Evolutionary conservation across 1,140 invertebrate genomes (phyloP), one percentile per base, ranked within the genome.

Genomic region (Piezodorus guildinii): DNA sequence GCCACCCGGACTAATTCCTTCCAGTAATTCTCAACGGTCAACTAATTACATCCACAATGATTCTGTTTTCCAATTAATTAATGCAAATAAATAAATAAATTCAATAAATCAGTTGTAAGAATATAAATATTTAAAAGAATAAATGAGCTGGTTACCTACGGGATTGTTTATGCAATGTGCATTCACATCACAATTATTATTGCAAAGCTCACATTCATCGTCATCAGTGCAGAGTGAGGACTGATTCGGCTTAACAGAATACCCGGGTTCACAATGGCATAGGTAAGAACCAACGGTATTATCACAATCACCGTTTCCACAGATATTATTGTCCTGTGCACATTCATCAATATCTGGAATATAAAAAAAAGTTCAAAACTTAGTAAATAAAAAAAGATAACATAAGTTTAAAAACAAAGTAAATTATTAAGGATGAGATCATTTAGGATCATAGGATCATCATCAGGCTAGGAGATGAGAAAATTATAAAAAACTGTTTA

Each of bases 271-370:
- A 77, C 82, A 82, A 10, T 83, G 80, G 68, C 91, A 94, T 39
- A 81, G 77, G 74, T 86, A 93, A 1, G 90, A 90, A 2, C 90
- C 91, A n/a, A 90, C 80, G 0, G 85, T 88, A 70, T 94, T 94
- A 49, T 86, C 79, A 71, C 90, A 93, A 62, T 82, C 75, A 0
- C 83, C 83, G 60, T 84, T 85, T 14, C 81, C 79, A 71, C 88
- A 92, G 19, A 88, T 80, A 67, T 81, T 79, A 1, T 82, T 83
- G 54, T 83, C 70, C 51, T 75, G 80, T 25, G 78, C 77, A 70
- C 88, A 90, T 73, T 90, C 88, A 71, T 90, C 84, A 63, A 85
- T 76, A 71, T 86, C 84, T 84, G 69, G 27, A 72, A 68, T 62
- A 23, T 66, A 66, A 51, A 49, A 19, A 49, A 10, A 39, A 39